Evolutionary conservation across 2,888 invertebrate genomes (phyloP), one percentile per base, ranked within the genome.

Genomic region (Sarcophaga caerulescens): DNA sequence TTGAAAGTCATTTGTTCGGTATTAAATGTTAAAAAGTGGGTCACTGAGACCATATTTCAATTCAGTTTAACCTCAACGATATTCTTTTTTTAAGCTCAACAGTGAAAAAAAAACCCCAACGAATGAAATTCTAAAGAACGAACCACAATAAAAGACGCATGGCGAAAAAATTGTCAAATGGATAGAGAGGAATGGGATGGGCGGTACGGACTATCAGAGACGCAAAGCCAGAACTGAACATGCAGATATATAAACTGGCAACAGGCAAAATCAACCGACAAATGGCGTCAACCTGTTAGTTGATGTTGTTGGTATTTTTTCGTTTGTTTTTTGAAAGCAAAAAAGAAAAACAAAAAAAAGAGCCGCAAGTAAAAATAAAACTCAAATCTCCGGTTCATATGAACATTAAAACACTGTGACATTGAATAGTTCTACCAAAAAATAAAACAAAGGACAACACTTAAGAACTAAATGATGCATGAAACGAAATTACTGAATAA

Each of bases 31-130:
- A 63, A 78, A 87, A 89, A 88, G 71, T 89, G 76, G 88, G 88
- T 85, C 89, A 89, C 78, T 85, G 85, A 85, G 85, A 87, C 85
- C 47, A 82, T 84, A 85, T 87, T 87, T 87, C 84, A 71, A 14
- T 47, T 47, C 84, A 71, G 80, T 85, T 89, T 88, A 88, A 89
- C 88, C 89, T 88, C 87, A 87, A 79, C 82, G 65, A 60, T 52
- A 71, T 11, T 62, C 69, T 52, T 71, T 65, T 76, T 77, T 79
- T 19, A 81, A 81, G 85, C 73, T 80, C 35, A 85, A 86, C 74
- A 70, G 35, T 83, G 81, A 79, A 57, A 62, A 57, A 62, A 75
- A 79, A 45, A 69, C 14, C 19, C 19, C 1, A 66, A 57, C 57
- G 59, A 84, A 81, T 71, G 19, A 79, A 75, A 74, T 78, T 75